phyloP scores from a whole-genome alignment of 2,113 vertebrate genomes.

The Anarrhichthys ocellatus region DNA sequence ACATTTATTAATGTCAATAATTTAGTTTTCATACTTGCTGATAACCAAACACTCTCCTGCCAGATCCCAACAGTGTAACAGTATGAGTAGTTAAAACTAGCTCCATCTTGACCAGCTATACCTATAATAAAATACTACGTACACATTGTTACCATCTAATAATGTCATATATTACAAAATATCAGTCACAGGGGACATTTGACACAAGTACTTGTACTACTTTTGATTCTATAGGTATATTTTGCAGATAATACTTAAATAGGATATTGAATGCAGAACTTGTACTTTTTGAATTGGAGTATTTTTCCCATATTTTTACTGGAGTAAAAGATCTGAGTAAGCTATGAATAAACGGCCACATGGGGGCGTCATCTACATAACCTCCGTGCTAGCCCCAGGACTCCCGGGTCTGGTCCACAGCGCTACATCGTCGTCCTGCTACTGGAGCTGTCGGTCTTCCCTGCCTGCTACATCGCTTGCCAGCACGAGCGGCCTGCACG shows the following conservation, averaged over 20 bases:
- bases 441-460: too few species aligned
- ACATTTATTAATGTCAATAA: too few species aligned
- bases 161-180: not conserved
- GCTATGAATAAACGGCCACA: slow-evolving; percentile 9
- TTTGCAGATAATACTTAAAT: not conserved
- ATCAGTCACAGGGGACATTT: not conserved
- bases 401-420: too few species aligned
- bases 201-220: not conserved
- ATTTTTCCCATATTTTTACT: not conserved
- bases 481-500: too few species aligned
- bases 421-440: too few species aligned
- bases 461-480: too few species aligned
- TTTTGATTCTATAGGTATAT: not conserved
- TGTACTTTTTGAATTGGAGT: not conserved
- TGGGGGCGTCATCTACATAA: not conserved
- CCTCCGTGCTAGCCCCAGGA: too few species aligned
- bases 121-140: not conserved
- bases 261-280: not conserved
- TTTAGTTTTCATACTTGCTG: too few species aligned
- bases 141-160: not conserved
- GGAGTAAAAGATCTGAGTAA: not conserved
- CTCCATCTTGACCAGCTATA: not conserved
- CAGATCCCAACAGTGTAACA: not conserved
- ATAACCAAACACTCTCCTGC: too few species aligned
- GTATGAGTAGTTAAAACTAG: not conserved